Base-by-base conservation (phyloP, 2,888 invertebrate genomes). In the Epistrophella euchroma region DNA sequence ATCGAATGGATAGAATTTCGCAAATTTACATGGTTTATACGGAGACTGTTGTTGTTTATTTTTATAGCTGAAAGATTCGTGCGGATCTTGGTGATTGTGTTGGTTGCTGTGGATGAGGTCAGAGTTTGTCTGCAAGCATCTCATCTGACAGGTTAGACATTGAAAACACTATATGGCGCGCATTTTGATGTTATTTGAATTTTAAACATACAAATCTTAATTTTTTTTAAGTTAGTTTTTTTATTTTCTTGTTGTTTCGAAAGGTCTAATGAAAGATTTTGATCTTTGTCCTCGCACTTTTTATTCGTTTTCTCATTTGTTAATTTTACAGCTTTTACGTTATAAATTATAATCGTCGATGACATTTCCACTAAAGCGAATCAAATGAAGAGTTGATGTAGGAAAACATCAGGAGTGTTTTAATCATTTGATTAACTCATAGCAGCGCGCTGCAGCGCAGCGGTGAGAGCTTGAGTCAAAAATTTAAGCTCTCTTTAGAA, bases 1-100 rank as follows among this genome's bases (percentile, higher is more conserved):
- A 58, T 64, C 62, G 66, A 84, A 66, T 76, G 75, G 52, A 85
- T 80, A 80, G 71, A 76, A 85, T 85, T 72, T 76, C 58, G 76
- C 72, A 68, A 55, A 85, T 80, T 80, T 55, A 68, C 80, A 80
- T 62, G 60, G 35, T 47, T 52, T 68, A 52, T 32, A 52, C 52
- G 15, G 50, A 19, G 60, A 22, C 19, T 37, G n/a, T n/a, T 40
- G 73, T 52, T 15, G 9, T 45, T 22, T 62, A 10, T 43, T 22
- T 40, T n/a, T 13, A 28, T 28, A 17, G 35, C n/a, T n/a, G n/a
- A n/a, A n/a, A 35, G 35, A 52, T 73, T 68, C 60, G 45, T 43
- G 19, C 71, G 58, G 68, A 82, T 71, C 64, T n/a, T 37, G 35
- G 17, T 45, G 62, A 6, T 37, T 58, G 58, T 25, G 45, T 19